Evolutionary conservation across 2,113 vertebrate species (phyloP).

Genomic region (Falcunculus frontatus): DNA sequence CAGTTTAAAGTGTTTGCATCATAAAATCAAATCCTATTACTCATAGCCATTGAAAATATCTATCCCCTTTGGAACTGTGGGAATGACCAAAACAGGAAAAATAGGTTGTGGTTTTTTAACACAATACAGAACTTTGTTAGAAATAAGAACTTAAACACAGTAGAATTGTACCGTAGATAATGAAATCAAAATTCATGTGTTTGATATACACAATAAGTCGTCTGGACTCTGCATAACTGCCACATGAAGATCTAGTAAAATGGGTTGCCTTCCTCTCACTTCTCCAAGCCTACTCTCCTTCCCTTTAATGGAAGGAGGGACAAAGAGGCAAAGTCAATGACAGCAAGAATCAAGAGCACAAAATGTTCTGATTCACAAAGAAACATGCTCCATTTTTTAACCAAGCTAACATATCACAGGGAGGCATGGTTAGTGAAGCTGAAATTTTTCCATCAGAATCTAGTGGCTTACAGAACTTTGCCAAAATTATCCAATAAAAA

Average conservation of each 20-base stretch:
- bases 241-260: background rate
- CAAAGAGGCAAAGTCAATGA: background rate
- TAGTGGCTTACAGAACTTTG: background rate
- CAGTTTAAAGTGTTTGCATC: background rate
- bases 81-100: background rate
- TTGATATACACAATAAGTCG: background rate
- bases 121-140: background rate
- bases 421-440: background rate
- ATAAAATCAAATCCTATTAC: background rate
- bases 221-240: background rate
- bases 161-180: background rate
- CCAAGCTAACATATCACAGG: background rate
- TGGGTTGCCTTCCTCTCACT: background rate
- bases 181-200: background rate
- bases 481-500: conserved; percentile 7
- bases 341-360: background rate
- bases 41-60: background rate
- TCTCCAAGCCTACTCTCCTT: background rate
- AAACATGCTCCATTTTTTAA: background rate
- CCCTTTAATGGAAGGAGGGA: background rate
- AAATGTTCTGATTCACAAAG: background rate
- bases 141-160: background rate
- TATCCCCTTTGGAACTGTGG: background rate
- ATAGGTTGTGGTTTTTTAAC: background rate
- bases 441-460: background rate